A percentile compares a stretch with the other conserved stretches of the same genome.
Evolutionary conservation across 2,888 invertebrate species (phyloP).

Genomic region (Drosophila mimica): DNA sequence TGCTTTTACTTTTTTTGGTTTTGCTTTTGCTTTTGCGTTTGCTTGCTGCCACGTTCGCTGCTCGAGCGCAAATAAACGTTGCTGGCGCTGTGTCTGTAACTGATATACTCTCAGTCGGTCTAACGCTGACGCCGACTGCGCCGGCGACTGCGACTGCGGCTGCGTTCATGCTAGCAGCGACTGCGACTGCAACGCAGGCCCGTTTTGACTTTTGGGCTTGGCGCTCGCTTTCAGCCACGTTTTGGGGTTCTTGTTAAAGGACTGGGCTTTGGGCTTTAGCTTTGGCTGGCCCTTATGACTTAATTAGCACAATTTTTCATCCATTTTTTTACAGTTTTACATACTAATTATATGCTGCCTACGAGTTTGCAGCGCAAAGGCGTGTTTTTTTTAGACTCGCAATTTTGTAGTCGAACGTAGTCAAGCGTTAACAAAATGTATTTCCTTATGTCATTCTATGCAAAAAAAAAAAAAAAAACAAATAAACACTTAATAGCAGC

Average conservation of each 20-base stretch:
- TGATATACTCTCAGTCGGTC: slow-evolving; percentile 78
- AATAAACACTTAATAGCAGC: not conserved
- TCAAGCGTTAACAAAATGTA: not conserved
- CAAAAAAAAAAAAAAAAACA: not conserved
- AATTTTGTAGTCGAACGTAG: not conserved
- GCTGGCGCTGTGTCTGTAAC: slow-evolving; percentile 73
- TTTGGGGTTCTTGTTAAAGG: slow-evolving; percentile 34
- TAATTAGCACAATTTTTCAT: slow-evolving; percentile 43
- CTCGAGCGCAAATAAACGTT: slow-evolving; percentile 84
- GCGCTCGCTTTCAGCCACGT: slow-evolving; percentile 5
- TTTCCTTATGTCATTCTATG: slow-evolving; percentile 1
- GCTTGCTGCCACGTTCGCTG: slow-evolving; percentile 83
- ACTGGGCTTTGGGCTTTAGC: no score
- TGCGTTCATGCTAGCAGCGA: slow-evolving; percentile 8
- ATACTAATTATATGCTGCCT: slow-evolving; percentile 22
- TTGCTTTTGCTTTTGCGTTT: slow-evolving; percentile 46
- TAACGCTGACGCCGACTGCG: slow-evolving; percentile 28
- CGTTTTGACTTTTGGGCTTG: slow-evolving; percentile 51
- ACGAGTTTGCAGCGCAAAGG: no score
- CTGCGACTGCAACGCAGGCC: not conserved
- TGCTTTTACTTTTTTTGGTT: slow-evolving; percentile 29
- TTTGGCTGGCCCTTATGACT: slow-evolving; percentile 52
- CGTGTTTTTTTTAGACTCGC: not conserved
- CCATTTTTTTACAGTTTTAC: slow-evolving; percentile 25
- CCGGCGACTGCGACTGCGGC: slow-evolving; percentile 18